A percentile compares a stretch with the other conserved stretches of the same genome.
Evolutionary conservation across 2,888 invertebrate genomes (phyloP).

Genomic region (Endomychus coccineus): DNA sequence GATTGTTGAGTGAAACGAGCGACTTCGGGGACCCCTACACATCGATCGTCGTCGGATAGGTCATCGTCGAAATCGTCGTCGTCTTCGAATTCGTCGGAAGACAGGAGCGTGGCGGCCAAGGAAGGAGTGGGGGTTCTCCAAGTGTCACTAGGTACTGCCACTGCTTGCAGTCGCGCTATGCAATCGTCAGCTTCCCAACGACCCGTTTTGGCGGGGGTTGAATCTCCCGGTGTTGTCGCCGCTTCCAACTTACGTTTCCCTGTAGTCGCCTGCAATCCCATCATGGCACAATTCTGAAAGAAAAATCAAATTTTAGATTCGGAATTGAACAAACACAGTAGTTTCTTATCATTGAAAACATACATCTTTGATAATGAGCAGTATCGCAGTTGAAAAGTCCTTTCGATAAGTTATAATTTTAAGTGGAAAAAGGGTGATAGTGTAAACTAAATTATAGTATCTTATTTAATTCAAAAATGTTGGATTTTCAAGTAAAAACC

Average conservation of each 20-base stretch:
- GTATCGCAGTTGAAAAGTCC: too few species aligned
- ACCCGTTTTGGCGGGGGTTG: constrained; percentile 49
- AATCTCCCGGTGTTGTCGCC: constrained; percentile 42
- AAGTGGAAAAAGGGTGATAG: too few species aligned
- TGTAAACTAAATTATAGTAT: too few species aligned
- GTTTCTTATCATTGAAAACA: too few species aligned
- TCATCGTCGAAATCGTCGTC: constrained; percentile 58
- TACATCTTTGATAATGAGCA: too few species aligned
- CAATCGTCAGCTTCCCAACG: constrained; percentile 52
- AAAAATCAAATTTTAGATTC: constrained; percentile 9
- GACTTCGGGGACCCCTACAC: constrained; percentile 46
- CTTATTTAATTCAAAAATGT: too few species aligned
- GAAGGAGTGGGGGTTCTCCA: constrained; percentile 46
- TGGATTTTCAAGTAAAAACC: too few species aligned
- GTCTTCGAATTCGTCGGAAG: constrained; percentile 48
- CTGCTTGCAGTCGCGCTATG: constrained; percentile 62
- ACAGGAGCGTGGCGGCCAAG: constrained; percentile 38
- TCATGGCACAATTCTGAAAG: constrained; percentile 58
- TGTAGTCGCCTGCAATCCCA: constrained; percentile 68
- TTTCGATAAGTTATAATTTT: too few species aligned
- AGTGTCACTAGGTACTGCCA: constrained; percentile 58
- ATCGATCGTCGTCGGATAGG: constrained; percentile 49
- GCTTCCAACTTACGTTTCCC: constrained; percentile 60
- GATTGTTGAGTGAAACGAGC: constrained; percentile 32
- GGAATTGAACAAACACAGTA: neutral